Conservation (phyloP, 1,140 invertebrate genomes). For the Olivierus martensii region DNA sequence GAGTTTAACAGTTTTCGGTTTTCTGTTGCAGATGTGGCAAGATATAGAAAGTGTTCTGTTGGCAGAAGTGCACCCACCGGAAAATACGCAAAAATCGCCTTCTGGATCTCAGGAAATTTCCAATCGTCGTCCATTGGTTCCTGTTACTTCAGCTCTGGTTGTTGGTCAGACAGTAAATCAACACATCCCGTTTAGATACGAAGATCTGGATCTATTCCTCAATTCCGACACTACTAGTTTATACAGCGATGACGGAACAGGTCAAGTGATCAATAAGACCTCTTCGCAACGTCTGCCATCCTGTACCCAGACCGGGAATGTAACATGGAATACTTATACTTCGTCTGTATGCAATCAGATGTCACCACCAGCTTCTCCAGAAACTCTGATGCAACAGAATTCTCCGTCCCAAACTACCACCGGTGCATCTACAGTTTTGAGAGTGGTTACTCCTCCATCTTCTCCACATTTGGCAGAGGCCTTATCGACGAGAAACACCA, state of each 20-base stretch:
- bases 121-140: background rate
- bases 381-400: background rate
- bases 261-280: background rate
- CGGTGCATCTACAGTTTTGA: constrained; percentile 7
- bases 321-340: background rate
- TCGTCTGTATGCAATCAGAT: background rate
- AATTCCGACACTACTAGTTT: background rate
- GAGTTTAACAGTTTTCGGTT: no score
- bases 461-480: constrained; percentile 37
- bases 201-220: background rate
- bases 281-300: constrained; percentile 21
- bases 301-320: constrained; percentile 14
- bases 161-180: no score
- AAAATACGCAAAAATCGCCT: background rate
- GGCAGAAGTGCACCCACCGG: constrained; percentile 23
- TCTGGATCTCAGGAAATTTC: no score
- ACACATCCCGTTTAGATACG: background rate
- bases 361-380: background rate
- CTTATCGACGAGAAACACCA: constrained; percentile 24
- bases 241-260: no score
- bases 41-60: constrained; percentile 37
- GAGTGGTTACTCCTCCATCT: constrained; percentile 41
- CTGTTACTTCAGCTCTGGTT: background rate
- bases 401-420: background rate
- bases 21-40: constrained; percentile 42